Percentiles rank a stretch among this genome's conserved stretches.
phyloP scores from a whole-genome alignment of 2,888 invertebrate species.

The Hymenopus coronatus region DNA sequence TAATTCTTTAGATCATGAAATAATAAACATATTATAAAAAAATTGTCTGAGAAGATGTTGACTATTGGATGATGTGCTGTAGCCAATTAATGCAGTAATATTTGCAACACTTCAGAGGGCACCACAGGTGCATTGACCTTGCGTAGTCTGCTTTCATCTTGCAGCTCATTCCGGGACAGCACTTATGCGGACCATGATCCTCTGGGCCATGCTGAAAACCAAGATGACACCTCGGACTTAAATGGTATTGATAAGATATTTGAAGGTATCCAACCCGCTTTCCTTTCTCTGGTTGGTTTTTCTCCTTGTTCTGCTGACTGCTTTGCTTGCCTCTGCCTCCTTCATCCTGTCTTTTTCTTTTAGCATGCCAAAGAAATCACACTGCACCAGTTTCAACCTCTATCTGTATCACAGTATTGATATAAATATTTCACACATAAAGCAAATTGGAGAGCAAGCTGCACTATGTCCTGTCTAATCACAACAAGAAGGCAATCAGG shows the following conservation, averaged over 20 bases:
- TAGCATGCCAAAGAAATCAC: not conserved
- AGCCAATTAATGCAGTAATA: constrained; percentile 44
- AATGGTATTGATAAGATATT: constrained; percentile 56
- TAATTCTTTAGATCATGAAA: not conserved
- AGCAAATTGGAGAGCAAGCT: not conserved
- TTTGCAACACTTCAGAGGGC: not conserved
- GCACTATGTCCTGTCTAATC: too few species aligned
- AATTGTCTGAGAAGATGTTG: not conserved
- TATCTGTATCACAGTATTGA: not conserved
- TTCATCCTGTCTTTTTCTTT: not conserved
- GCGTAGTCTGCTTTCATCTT: constrained; percentile 69
- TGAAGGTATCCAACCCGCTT: constrained; percentile 46
- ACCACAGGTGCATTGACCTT: constrained; percentile 16
- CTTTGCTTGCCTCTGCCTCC: not conserved
- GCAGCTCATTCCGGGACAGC: constrained; percentile 83
- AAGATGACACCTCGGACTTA: constrained; percentile 44
- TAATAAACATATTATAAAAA: not conserved
- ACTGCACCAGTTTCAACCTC: not conserved
- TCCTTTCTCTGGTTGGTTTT: constrained; percentile 17
- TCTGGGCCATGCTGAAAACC: constrained; percentile 29
- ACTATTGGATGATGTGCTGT: constrained; percentile 29
- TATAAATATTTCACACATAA: not conserved
- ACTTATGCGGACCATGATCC: constrained; percentile 65
- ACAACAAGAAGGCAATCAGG: too few species aligned
- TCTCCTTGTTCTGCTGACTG: constrained; percentile 22